Conservation (phyloP, 2,113 vertebrate genomes). For the Myotis yumanensis region DNA sequence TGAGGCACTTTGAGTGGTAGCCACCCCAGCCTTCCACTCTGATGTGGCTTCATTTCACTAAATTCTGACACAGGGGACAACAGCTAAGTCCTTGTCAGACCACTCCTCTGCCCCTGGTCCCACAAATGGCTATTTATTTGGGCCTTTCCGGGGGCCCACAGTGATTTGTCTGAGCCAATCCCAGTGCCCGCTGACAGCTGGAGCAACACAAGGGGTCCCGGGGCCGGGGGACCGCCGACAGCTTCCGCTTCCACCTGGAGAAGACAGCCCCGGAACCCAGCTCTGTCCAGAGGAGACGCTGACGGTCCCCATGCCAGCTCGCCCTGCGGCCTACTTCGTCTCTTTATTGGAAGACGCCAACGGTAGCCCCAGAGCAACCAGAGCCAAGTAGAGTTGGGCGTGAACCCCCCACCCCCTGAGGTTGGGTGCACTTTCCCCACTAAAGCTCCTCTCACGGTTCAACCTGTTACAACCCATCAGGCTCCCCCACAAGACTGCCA, state of each 20-base stretch:
- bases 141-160: background rate
- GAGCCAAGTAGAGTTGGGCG: background rate
- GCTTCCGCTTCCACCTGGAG: background rate
- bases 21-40: background rate
- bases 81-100: background rate
- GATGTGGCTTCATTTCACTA: background rate
- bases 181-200: background rate
- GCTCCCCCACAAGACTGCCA: background rate
- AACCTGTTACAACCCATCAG: background rate
- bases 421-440: background rate
- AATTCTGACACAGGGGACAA: background rate
- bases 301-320: background rate
- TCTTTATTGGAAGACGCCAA: background rate
- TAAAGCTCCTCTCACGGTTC: background rate
- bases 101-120: background rate
- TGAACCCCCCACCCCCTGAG: background rate
- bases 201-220: background rate
- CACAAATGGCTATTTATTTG: no score
- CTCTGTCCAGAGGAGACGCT: background rate
- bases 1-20: background rate
- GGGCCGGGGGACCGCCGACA: background rate
- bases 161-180: background rate
- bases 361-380: background rate
- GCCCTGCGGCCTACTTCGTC: background rate
- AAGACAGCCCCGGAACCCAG: background rate